phyloP scores from a whole-genome alignment of 1,140 invertebrate genomes.

The Pissodes strobi region DNA sequence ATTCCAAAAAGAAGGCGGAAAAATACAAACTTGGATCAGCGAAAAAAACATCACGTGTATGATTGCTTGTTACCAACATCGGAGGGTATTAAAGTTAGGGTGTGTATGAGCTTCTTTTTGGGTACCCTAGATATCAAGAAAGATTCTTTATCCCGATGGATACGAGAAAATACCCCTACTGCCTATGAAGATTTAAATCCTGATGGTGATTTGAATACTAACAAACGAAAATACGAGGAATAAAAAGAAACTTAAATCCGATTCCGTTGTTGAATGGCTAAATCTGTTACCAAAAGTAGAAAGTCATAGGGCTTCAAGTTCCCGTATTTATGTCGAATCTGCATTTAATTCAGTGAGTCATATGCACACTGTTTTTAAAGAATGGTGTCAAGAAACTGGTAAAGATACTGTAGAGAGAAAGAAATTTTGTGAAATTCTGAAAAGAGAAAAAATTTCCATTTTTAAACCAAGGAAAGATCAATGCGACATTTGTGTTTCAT shows the following conservation, averaged over 20 bases:
- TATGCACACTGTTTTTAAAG: background rate
- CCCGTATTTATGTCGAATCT: background rate
- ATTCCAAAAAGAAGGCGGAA: background rate
- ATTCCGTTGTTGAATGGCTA: background rate
- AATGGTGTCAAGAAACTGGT: background rate
- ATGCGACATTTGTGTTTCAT: no score
- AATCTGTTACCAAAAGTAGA: background rate
- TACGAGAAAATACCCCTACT: no score
- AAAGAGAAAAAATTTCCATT: no score
- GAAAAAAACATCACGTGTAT: constrained; percentile 1
- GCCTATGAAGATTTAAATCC: no score
- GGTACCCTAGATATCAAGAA: constrained; percentile 4
- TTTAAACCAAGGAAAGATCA: no score
- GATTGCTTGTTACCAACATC: constrained; percentile 7
- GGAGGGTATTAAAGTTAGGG: constrained; percentile 1
- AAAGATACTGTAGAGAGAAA: background rate
- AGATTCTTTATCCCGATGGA: no score
- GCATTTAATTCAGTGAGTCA: background rate
- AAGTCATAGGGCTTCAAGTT: background rate
- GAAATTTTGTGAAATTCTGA: background rate
- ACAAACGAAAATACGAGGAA: no score
- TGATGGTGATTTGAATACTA: no score
- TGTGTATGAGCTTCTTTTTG: background rate
- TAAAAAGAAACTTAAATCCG: background rate
- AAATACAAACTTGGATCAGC: background rate